Evolutionary conservation across 2,113 vertebrate genomes (phyloP).

Genomic region (Archocentrus centrarchus): DNA sequence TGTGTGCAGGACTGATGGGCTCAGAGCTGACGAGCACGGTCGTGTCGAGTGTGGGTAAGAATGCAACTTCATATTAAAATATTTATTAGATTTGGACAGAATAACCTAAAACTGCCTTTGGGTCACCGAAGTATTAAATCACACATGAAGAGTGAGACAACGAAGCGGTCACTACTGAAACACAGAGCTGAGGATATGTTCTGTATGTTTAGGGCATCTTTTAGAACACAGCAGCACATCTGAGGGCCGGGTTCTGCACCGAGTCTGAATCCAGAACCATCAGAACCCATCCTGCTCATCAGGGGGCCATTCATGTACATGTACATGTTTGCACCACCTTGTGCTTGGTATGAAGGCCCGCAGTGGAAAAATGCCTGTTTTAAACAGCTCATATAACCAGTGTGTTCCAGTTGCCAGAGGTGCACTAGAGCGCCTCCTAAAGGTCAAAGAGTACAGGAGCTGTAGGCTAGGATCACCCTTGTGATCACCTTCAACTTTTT

Average conservation of each 20-base stretch:
- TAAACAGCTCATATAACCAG: neutral
- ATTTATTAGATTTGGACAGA: neutral
- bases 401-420: neutral
- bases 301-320: neutral
- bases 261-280: too few species aligned
- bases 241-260: too few species aligned
- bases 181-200: neutral
- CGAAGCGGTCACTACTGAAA: neutral
- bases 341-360: neutral
- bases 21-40: constrained; percentile 89
- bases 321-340: neutral
- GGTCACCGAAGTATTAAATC: neutral
- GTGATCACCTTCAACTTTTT: neutral
- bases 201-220: neutral
- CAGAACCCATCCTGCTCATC: neutral
- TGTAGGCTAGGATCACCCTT: neutral
- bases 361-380: neutral
- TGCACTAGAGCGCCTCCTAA: neutral
- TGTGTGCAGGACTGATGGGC: constrained; percentile 88
- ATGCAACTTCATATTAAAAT: neutral
- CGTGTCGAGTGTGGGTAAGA: constrained; percentile 93
- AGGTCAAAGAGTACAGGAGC: neutral
- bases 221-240: too few species aligned
- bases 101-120: neutral
- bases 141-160: neutral